Evolutionary conservation across 2,888 invertebrate genomes (phyloP).

Genomic region (Oxycera nigricornis): DNA sequence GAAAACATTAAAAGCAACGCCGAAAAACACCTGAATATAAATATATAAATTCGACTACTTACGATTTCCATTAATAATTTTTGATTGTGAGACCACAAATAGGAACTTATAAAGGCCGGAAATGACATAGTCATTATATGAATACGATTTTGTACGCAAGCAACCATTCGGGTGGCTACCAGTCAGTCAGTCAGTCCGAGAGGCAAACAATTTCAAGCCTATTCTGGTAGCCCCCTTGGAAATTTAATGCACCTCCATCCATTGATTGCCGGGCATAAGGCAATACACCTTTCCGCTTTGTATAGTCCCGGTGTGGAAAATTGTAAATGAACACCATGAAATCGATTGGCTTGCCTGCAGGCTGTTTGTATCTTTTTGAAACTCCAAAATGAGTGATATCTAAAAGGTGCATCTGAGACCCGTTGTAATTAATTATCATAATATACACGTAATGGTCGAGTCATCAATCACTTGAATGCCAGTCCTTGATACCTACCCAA

Average conservation of each 20-base stretch:
- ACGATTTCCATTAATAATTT: constrained; percentile 24
- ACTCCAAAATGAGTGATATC: constrained; percentile 9
- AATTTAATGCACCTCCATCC: too few species aligned
- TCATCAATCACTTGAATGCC: constrained; percentile 26
- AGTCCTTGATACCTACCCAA: background rate
- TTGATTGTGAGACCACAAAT: constrained; percentile 12
- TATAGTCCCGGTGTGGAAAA: background rate
- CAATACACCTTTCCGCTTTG: too few species aligned
- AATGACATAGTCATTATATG: constrained; percentile 2
- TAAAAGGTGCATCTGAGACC: constrained; percentile 25
- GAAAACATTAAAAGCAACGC: background rate
- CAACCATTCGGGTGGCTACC: background rate
- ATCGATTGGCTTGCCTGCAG: background rate
- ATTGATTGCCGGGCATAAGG: too few species aligned
- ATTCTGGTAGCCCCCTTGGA: too few species aligned
- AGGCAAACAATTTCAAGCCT: too few species aligned
- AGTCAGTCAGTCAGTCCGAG: background rate
- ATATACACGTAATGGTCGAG: constrained; percentile 26
- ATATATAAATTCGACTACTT: background rate
- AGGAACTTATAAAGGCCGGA: constrained; percentile 30
- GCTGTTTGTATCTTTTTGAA: background rate
- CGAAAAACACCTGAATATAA: background rate
- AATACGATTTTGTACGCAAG: background rate
- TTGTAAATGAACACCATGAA: background rate
- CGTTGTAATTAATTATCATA: constrained; percentile 33